Evolutionary conservation across 2,888 invertebrate species (phyloP).

Genomic region (Hypolimnas misippus): DNA sequence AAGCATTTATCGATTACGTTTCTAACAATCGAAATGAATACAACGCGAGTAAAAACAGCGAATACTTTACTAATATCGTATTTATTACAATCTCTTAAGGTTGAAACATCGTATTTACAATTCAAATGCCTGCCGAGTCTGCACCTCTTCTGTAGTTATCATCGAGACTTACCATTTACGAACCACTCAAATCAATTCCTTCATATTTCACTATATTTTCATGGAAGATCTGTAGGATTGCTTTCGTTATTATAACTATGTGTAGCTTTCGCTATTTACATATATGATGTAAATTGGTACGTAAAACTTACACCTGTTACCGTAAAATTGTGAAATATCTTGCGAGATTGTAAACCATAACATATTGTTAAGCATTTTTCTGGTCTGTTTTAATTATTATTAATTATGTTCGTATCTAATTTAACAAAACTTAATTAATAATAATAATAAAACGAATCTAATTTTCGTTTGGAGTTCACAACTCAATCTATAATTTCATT

Average conservation of each 20-base stretch:
- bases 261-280: constrained; percentile 6
- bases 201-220: constrained; percentile 17
- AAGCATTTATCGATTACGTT: constrained; percentile 15
- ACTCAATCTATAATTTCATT: too few species aligned
- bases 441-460: too few species aligned
- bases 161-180: constrained; percentile 14
- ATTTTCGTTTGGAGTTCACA: too few species aligned
- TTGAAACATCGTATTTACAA: constrained; percentile 19
- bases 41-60: constrained; percentile 7
- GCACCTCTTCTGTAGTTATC: constrained; percentile 27
- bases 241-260: constrained; percentile 17
- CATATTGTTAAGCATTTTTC: too few species aligned
- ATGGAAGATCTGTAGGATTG: constrained; percentile 31
- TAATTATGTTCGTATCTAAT: too few species aligned
- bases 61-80: constrained; percentile 10
- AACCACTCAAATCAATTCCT: constrained; percentile 31
- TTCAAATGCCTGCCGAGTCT: constrained; percentile 24
- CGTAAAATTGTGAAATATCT: too few species aligned
- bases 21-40: constrained; percentile 5
- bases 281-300: background rate
- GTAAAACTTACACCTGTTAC: too few species aligned
- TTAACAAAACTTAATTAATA: too few species aligned
- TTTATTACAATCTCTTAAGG: background rate
- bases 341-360: too few species aligned
- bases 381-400: too few species aligned